Base-by-base conservation (phyloP, 2,888 invertebrate genomes). In the Ophion ellenae region DNA sequence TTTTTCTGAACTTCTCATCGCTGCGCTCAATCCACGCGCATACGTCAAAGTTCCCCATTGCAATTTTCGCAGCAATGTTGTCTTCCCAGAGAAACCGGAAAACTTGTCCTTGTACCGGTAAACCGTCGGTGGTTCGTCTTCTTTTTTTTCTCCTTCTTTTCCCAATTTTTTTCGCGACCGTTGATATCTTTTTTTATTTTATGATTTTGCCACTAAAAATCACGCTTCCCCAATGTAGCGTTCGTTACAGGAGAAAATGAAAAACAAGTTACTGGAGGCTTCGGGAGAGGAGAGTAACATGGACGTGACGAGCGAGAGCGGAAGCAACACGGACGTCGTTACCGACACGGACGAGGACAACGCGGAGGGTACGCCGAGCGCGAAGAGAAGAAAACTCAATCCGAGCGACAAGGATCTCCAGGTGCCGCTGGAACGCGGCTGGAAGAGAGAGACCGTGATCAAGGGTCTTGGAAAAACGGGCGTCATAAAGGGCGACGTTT, bases 361-460 rank as follows among this genome's bases (percentile, higher is more conserved):
- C 81, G 81, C 89, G n/a, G 94, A 94, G n/a, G 94, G 93, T 40
- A 92, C 90, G 69, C 90, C 92, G 24, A 92, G 90, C 85, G 93
- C 93, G 10, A 94, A 94, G 87, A 92, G 92, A 86, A 92, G 94
- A 88, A 94, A 94, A 86, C 88, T 94, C 74, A 93, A 92, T 87
- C 92, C 93, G 32, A 93, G 91, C 86, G 94, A 94, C 73, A 92
- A 92, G 82, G 94, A 94, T 71, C 90, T 94, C 20, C 93, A 93
- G 85, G 88, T 93, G 36, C 93, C 94, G 6, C 87, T 94, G 74
- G 94, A 94, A 53, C 91, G 94, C 94, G 98, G 98, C 84, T 99
- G 99, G 99, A 97, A 97, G 90, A 95, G 99, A n/a, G 97, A 98
- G 93, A 99, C 99, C 0, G 96, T 98, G 79, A 98, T 99, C 90